phyloP scores from a whole-genome alignment of 1,140 invertebrate genomes.

The Palaemon carinicauda region DNA sequence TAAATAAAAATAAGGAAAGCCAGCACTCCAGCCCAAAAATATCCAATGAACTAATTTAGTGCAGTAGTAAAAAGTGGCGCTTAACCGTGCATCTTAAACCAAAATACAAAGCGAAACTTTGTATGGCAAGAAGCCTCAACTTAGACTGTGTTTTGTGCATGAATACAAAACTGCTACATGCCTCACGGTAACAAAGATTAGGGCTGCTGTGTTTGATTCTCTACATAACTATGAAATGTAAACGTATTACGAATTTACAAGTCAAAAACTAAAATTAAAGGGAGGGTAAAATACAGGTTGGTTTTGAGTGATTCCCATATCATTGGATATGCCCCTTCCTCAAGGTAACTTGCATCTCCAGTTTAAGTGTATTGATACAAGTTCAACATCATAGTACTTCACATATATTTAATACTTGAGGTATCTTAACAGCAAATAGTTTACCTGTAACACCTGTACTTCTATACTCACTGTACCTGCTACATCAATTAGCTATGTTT shows the following conservation, averaged over 20 bases:
- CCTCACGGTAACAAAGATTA: neutral
- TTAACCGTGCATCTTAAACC: constrained; percentile 38
- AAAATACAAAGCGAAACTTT: constrained; percentile 46
- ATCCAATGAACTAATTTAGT: neutral
- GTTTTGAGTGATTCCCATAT: too few relatives aligned
- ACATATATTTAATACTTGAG: neutral
- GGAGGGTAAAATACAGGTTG: too few relatives aligned
- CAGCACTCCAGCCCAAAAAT: neutral
- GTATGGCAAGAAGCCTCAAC: constrained; percentile 41
- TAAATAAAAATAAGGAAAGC: constrained; percentile 10
- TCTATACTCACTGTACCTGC: neutral
- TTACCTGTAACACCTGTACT: neutral
- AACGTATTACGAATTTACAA: too few relatives aligned
- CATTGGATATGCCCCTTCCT: too few relatives aligned
- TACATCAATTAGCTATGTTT: too few relatives aligned
- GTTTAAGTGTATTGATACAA: too few relatives aligned
- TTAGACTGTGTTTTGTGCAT: neutral
- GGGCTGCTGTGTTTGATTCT: neutral
- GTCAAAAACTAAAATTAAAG: too few relatives aligned
- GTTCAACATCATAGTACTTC: too few relatives aligned
- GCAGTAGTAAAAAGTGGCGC: neutral
- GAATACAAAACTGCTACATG: too few relatives aligned
- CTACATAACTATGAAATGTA: too few relatives aligned
- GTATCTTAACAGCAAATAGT: neutral
- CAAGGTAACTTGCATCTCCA: too few relatives aligned